Evolutionary conservation across 2,888 invertebrate species (phyloP), one percentile per base, ranked within the genome.

Genomic region (Gastracanthus pulcherrimus): DNA sequence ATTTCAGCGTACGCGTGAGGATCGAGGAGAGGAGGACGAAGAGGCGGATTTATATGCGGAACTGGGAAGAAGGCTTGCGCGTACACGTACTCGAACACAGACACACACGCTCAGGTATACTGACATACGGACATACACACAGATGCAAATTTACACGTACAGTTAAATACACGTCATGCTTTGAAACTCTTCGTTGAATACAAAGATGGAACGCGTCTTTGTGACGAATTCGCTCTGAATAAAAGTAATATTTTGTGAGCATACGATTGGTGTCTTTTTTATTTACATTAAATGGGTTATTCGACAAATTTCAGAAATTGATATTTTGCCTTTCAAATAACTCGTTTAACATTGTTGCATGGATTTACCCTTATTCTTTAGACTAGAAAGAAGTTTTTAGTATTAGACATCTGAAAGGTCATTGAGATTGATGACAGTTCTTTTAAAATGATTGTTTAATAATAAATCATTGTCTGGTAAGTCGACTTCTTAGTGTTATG

Each of bases 191-290:
- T 48, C 38, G 55, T n/a, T 78, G 26, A 31, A 62, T 64, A 62
- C 38, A 41, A 72, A 76, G 72, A 62, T 80, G 48, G 23, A 67
- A 76, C 60, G n/a, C n/a, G 76, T 80, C 78, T 83, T 82, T 72
- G 76, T 66, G 86, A 87, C 84, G 85, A 86, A 87, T 86, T 87
- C 87, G 87, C 84, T 86, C 85, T 89, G 84, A 90, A 90, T 90
- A 89, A 89, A 87, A 87, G 85, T 88, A 90, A 90, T 90, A 90
- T 90, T 90, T 90, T 90, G 88, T 88, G 89, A 90, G 87, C 86
- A 89, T 87, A 85, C 82, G 74, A 2, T 62, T 70, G 26, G 31
- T 51, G 7, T 51, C 3, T 29, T 70, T 13, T 76, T 60, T 81
- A 5, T 45, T 41, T 45, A 23, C 11, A 23, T 45, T 2, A 2